Evolutionary conservation across 37 sponge, comb jelly and placozoan genomes (phyloP), one percentile per base, ranked within the genome.

Genomic region (Diacarnus erythraeanus): DNA sequence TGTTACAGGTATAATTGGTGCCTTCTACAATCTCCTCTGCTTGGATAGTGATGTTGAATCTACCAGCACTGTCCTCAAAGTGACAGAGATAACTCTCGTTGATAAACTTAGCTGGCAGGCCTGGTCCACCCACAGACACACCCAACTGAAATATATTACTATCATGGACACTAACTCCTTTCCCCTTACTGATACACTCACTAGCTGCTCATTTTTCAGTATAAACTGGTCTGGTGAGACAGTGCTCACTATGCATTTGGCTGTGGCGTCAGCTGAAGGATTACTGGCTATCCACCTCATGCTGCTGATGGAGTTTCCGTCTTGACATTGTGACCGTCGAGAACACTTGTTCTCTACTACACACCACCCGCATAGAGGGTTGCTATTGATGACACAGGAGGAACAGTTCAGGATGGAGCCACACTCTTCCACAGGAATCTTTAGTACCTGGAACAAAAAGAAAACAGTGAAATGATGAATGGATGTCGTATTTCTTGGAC

Each of bases 281-380:
- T 12, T 65, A 61, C 72, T 72, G 21, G 59, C 36, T 29, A 81
- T 72, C 84, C 84, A 89, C 79, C 89, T 78, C 0, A 25, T 40
- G 29, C 68, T 29, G 65, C 54, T 43, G 29, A 29, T 56, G 59
- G 80, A 79, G 80, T 88, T 84, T 65, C 9, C 66, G 33, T 65
- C 34, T 43, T 70, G 30, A 75, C 95, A 95, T 57, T 78, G 70
- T 42, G 84, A 74, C 65, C 54, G 76, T 47, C 89, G 74, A 57
- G 86, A 88, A 71, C 95, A 95, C 87, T 88, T 88, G 76, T 88
- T 85, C 84, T 91, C 93, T 57, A 91, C 76, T 34, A 72, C 70
- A 82, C 95, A 95, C 95, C 95, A 95, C 29, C 95, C 95, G 82
- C 95, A 95, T 69, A 95, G 79, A 38, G 93, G 93, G 73, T 88